Base-by-base conservation (phyloP, 1,140 invertebrate species). In the Apis florea region DNA sequence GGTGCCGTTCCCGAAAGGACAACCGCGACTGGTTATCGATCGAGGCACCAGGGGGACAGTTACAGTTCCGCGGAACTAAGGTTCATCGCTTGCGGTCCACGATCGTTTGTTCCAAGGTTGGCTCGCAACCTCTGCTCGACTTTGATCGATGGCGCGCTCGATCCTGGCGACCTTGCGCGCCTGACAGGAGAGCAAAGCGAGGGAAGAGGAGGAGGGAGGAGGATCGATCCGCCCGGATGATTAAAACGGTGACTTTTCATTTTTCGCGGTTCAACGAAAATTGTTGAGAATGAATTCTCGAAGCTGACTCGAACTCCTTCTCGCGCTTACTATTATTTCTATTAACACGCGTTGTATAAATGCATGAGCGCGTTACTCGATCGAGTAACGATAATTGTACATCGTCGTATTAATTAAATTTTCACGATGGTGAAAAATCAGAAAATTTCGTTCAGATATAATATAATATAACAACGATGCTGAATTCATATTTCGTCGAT, bases 1-100 rank as follows among this genome's bases (percentile, higher is more conserved):
- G 86, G 86, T 85, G 66, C 71, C 59, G 86, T 70, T 79, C 77
- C 58, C 58, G 63, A 87, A 87, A 74, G 82, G 82, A 78, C 53
- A 40, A 49, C 72, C 58, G 31, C 31, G 71, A 63, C 69, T 53
- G 71, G 70, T 81, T 54, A 72, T 69, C 71, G 82, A 75, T 74
- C 51, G 70, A 31, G 54, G 51, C 6, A 5, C 5, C 31, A 0
- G 31, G 2, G 17, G 17, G 26, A 15, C n/a, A n/a, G n/a, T n/a
- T 19, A 6, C 13, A 15, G 54, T 83, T 68, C 53, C 56, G 53
- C 24, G 58, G 67, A 78, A 66, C 15, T 54, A n/a, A 40, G 49
- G 47, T 63, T 61, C 73, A 58, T 40, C 31, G 54, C 24, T 74
- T 49, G 26, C 21, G 54, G 21, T 1, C 40, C 31, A 12, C 12